phyloP scores from a whole-genome alignment of 2,113 vertebrate genomes.

The Stegastes partitus region DNA sequence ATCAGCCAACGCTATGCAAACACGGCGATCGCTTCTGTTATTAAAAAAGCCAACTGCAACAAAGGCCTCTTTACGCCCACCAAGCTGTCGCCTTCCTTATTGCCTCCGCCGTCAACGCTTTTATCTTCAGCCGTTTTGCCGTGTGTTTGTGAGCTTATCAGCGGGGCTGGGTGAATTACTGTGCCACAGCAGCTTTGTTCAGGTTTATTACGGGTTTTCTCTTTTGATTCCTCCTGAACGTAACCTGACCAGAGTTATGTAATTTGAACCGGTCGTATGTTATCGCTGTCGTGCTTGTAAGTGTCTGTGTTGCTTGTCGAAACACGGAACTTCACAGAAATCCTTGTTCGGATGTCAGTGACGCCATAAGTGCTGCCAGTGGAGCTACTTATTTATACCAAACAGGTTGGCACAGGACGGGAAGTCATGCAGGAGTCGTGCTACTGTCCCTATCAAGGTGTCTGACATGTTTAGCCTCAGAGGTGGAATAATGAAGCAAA shows the following conservation, averaged over 20 bases:
- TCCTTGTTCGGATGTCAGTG: no score
- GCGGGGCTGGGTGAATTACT: neutral
- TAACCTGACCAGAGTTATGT: neutral
- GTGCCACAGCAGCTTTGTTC: neutral
- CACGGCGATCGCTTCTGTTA: neutral
- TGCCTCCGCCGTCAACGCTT: constrained; percentile 3
- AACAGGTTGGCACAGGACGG: no score
- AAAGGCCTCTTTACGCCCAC: neutral
- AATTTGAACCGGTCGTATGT: neutral
- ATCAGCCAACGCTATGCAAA: neutral
- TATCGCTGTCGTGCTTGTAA: no score
- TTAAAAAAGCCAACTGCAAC: neutral
- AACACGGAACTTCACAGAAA: no score
- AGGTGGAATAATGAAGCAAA: no score
- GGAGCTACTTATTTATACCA: no score
- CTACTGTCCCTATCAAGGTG: no score
- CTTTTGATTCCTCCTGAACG: neutral
- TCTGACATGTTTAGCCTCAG: no score
- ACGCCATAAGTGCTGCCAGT: no score
- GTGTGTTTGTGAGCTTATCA: constrained; percentile 20
- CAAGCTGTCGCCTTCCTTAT: neutral
- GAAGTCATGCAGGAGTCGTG: no score
- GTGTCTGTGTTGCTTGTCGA: no score
- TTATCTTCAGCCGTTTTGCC: neutral
- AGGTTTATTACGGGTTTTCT: neutral